Conservation (phyloP, 1,140 invertebrate genomes). For the Nomia melanderi region DNA sequence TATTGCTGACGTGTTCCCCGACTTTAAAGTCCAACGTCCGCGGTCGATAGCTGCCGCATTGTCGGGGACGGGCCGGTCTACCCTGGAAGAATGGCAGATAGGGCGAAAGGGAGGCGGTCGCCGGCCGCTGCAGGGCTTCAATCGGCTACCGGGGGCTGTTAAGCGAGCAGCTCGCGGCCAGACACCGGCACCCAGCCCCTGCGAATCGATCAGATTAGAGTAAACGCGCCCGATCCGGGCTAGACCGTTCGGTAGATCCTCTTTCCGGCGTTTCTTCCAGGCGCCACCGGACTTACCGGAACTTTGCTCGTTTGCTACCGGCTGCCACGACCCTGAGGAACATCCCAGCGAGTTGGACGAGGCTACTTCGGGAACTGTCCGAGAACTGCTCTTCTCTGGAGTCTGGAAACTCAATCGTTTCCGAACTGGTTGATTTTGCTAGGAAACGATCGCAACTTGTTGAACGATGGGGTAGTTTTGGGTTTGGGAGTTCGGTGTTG, state of each 20-base stretch:
- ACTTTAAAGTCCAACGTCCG: slow-evolving; percentile 40
- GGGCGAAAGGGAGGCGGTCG: slow-evolving; percentile 4
- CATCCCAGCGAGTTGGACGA: not conserved
- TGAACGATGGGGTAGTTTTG: too few relatives aligned
- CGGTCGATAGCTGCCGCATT: slow-evolving; percentile 42
- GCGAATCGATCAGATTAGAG: not conserved
- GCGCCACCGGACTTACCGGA: not conserved
- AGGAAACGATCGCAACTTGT: not conserved
- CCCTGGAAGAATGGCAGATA: slow-evolving; percentile 33
- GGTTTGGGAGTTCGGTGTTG: too few relatives aligned
- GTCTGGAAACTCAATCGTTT: not conserved
- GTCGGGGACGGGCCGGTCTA: slow-evolving; percentile 5
- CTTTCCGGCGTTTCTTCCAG: not conserved
- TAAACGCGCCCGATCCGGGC: not conserved
- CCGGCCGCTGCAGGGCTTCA: slow-evolving; percentile 13
- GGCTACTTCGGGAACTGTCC: slow-evolving; percentile 24
- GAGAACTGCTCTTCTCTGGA: not conserved
- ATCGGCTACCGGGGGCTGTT: slow-evolving; percentile 19
- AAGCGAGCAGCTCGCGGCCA: not conserved
- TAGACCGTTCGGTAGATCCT: not conserved
- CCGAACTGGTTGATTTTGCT: not conserved
- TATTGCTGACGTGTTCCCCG: slow-evolving; percentile 42
- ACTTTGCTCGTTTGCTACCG: not conserved
- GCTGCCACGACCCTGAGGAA: not conserved
- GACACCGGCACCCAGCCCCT: not conserved